A percentile compares a stretch with the other conserved stretches of the same genome.
phyloP scores from a whole-genome alignment of 2,113 vertebrate species.

The Mobula birostris region DNA sequence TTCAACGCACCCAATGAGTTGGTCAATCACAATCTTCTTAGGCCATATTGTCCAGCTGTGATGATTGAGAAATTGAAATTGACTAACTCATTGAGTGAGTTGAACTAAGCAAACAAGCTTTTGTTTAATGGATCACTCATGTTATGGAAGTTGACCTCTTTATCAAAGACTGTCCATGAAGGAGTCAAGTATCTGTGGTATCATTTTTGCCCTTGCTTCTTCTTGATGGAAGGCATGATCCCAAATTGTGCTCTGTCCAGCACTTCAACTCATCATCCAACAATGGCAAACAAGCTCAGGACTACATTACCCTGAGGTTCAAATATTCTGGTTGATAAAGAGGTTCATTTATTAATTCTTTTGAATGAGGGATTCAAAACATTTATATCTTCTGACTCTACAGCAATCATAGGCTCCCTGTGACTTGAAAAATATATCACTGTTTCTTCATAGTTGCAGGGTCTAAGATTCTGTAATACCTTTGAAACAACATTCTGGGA shows the following conservation, averaged over 20 bases:
- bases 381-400: background rate
- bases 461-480: too few relatives aligned
- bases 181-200: background rate
- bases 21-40: background rate
- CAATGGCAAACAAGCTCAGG: background rate
- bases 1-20: background rate
- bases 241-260: background rate
- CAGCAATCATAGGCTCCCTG: background rate
- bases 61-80: background rate
- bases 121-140: too few relatives aligned
- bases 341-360: background rate
- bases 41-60: background rate
- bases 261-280: background rate
- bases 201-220: background rate
- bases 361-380: background rate
- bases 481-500: too few relatives aligned
- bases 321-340: background rate
- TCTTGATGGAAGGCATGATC: background rate
- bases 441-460: too few relatives aligned
- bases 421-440: too few relatives aligned
- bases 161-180: background rate
- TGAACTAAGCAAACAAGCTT: too few relatives aligned
- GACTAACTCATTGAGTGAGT: too few relatives aligned
- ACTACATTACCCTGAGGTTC: background rate
- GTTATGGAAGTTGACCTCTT: background rate